Evolutionary conservation across 1,140 invertebrate species (phyloP), one percentile per base, ranked within the genome.

Genomic region (Colletes latitarsis): DNA sequence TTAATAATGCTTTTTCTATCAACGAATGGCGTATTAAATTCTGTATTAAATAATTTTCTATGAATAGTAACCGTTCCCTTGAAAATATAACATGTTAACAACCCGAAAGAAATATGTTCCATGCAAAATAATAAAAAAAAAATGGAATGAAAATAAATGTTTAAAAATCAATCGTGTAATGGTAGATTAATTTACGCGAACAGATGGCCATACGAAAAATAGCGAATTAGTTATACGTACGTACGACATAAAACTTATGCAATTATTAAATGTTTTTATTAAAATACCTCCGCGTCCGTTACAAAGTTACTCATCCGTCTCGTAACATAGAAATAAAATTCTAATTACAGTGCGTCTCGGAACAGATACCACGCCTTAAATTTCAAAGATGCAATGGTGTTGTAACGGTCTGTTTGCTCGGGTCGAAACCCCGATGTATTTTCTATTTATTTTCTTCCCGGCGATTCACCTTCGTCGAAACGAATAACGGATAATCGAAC

Each of bases 331-430:
- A 15, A 73, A 72, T 79, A 53, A 73, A 66, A 79, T 64, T 63
- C n/a, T 79, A 79, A 79, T 79, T 79, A 73, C 17, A 14, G n/a
- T 14, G 19, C 46, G 49, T 63, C 68, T 72, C 76, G 60, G 15
- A 69, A 60, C 43, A 73, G 41, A 79, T 73, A 79, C 60, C 77
- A 73, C 69, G 69, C 77, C 69, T 79, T 79, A 73, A 63, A 79
- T 79, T 79, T 79, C 77, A 79, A 79, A 79, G 69, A 79, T 64
- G 58, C 77, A 55, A 6, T 30, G 55, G 67, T 70, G 63, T 19
- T 30, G 67, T 79, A 79, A 79, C 68, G 76, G 76, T 64, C 58
- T 55, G 30, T 63, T 55, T 52, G 41, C 58, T 63, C 12, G 10
- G 39, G 69, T 78, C 58, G 58, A 39, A 64, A 72, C 43, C 19